These are phyloP conservation scores for Leuciscus waleckii DNA, from an alignment of 2,797 vertebrate genomes.

Conservation along the genomic window DNA sequence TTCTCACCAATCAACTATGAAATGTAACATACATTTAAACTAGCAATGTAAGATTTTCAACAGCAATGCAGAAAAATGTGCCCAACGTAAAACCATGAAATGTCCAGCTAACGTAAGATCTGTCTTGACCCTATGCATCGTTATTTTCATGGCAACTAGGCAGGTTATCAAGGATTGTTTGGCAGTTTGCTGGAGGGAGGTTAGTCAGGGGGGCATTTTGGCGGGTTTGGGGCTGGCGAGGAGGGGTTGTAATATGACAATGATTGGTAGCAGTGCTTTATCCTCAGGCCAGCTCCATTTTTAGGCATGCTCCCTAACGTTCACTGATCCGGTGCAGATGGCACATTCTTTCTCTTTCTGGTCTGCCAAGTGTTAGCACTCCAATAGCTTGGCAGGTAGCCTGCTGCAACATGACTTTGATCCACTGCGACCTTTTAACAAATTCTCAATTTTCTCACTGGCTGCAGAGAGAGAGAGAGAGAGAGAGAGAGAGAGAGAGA, in stretches of 20 bases:
- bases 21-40: no score
- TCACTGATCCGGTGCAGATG: constrained; percentile 68
- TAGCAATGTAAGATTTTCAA: no score
- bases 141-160: constrained; percentile 55
- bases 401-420: constrained; percentile 74
- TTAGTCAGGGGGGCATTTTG: constrained; percentile 37
- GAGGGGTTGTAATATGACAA: constrained; percentile 60
- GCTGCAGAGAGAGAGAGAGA: constrained; percentile 48
- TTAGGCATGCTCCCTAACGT: constrained; percentile 65
- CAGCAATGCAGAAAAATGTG: constrained; percentile 31
- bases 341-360: constrained; percentile 67
- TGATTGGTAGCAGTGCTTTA: constrained; percentile 60
- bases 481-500: not conserved
- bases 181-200: constrained; percentile 41
- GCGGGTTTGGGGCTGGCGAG: constrained; percentile 29
- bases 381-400: constrained; percentile 69
- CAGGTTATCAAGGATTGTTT: constrained; percentile 58
- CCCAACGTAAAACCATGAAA: constrained; percentile 23
- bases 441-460: constrained; percentile 75
- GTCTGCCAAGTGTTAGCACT: constrained; percentile 66
- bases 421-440: constrained; percentile 79
- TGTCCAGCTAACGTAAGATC: not conserved
- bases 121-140: constrained; percentile 51
- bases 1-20: no score
- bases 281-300: constrained; percentile 63